phyloP scores from a whole-genome alignment of 2,888 invertebrate species.

The Drosophila subquinaria region DNA sequence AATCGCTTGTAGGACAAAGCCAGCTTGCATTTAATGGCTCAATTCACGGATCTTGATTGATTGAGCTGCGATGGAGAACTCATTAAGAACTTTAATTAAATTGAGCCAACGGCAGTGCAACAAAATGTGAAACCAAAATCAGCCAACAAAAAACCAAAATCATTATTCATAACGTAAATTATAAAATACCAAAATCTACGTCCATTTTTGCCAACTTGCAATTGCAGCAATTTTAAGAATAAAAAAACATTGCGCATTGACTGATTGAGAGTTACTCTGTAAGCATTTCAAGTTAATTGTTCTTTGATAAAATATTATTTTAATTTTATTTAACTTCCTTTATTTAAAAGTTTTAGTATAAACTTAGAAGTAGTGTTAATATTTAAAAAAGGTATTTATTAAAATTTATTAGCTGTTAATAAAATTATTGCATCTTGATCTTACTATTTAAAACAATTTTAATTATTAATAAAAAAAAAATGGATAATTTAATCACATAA shows the following conservation, averaged over 20 bases:
- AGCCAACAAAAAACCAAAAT: conserved; percentile 25
- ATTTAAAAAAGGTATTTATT: background rate
- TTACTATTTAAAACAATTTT: too few relatives aligned
- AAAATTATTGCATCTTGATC: too few relatives aligned
- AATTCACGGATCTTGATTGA: conserved; percentile 70
- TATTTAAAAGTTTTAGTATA: too few relatives aligned
- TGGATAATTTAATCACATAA: too few relatives aligned
- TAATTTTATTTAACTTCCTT: background rate
- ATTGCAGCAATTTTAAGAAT: conserved; percentile 9
- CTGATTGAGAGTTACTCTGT: background rate
- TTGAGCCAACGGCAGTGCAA: conserved; percentile 49
- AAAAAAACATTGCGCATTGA: too few relatives aligned
- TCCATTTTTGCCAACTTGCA: conserved; percentile 16
- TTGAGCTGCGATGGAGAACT: conserved; percentile 74
- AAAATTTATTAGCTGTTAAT: too few relatives aligned
- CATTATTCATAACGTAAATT: conserved; percentile 74
- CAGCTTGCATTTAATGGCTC: conserved; percentile 66
- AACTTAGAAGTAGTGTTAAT: background rate
- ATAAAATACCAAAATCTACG: conserved; percentile 19
- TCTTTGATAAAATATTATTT: background rate
- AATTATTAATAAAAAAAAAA: too few relatives aligned
- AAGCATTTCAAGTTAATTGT: background rate
- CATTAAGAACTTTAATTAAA: conserved; percentile 82
- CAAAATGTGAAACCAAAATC: conserved; percentile 12
- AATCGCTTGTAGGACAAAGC: conserved; percentile 70